phyloP scores from a whole-genome alignment of 2,888 invertebrate species.

The Dynastes grantii region DNA sequence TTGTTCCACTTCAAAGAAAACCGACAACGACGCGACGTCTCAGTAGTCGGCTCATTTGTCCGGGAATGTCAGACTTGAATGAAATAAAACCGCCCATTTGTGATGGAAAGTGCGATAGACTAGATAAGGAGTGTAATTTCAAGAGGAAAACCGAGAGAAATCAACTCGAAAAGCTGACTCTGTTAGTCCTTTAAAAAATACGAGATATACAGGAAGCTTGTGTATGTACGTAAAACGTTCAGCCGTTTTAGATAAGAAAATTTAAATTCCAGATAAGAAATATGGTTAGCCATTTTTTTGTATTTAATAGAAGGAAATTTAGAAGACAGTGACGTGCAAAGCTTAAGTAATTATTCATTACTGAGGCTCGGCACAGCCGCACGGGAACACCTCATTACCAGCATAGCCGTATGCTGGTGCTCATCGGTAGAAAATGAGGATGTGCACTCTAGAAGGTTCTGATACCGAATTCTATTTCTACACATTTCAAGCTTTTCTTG shows the following conservation, averaged over 20 bases:
- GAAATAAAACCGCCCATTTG: constrained; percentile 33
- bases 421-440: no score
- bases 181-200: constrained; percentile 5
- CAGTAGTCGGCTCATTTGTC: constrained; percentile 25
- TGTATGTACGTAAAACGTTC: no score
- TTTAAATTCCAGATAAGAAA: not conserved
- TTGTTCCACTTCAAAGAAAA: constrained; percentile 34
- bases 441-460: no score
- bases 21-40: not conserved
- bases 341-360: no score
- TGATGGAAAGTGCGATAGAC: constrained; percentile 14
- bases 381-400: no score
- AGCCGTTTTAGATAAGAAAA: not conserved
- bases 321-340: no score
- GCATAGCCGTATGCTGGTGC: no score
- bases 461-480: no score
- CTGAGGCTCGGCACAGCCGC: no score
- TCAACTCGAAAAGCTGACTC: constrained; percentile 8
- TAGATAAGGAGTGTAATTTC: constrained; percentile 18
- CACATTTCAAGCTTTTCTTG: no score
- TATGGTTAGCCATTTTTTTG: no score
- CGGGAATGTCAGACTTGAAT: constrained; percentile 3
- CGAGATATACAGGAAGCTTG: not conserved
- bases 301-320: no score
- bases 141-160: constrained; percentile 29